A percentile compares a stretch with the other conserved stretches of the same genome.
Conservation (phyloP, 1,140 invertebrate genomes). For the Hesperophylax magnus region DNA sequence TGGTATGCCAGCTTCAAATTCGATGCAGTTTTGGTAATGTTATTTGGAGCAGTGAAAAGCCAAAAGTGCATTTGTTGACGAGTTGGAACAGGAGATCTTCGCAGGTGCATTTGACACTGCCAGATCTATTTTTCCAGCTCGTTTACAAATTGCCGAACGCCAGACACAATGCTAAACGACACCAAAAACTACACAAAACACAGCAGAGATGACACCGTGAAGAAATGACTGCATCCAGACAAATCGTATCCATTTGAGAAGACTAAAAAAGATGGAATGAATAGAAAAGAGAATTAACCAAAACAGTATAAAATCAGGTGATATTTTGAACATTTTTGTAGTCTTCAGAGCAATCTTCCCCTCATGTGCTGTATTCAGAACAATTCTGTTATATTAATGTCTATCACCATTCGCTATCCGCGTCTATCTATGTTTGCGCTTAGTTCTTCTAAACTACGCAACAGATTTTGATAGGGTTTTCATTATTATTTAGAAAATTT, state of each 20-base stretch:
- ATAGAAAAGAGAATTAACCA: neutral
- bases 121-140: slow-evolving; percentile 74
- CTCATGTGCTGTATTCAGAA: too few species aligned
- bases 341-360: too few species aligned
- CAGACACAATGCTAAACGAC: neutral
- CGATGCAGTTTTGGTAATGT: neutral
- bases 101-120: slow-evolving; percentile 67
- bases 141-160: slow-evolving; percentile 58
- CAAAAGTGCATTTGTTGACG: slow-evolving; percentile 61
- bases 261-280: neutral
- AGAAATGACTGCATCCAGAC: neutral
- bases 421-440: too few species aligned
- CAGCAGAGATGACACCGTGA: neutral
- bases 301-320: neutral
- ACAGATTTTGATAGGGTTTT: too few species aligned
- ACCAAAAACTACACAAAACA: too few species aligned
- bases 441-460: too few species aligned
- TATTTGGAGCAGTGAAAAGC: neutral
- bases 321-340: neutral
- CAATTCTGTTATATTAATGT: too few species aligned
- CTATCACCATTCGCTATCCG: too few species aligned
- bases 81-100: slow-evolving; percentile 72
- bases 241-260: neutral
- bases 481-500: too few species aligned
- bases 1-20: neutral